phyloP scores from a whole-genome alignment of 2,113 vertebrate species.

The Pterocles gutturalis region DNA sequence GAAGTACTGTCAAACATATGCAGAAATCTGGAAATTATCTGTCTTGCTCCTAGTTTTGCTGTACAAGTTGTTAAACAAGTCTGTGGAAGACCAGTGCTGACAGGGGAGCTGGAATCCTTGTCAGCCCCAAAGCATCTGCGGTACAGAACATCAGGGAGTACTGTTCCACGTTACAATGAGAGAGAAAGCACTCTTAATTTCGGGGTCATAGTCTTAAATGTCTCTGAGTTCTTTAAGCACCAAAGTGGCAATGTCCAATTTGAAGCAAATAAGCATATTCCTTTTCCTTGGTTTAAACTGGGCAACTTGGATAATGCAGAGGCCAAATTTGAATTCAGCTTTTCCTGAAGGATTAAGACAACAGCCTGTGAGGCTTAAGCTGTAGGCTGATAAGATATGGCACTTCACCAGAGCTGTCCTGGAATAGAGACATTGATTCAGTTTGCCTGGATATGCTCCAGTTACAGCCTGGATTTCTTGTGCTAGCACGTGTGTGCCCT shows the following conservation, averaged over 20 bases:
- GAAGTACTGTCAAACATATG: background rate
- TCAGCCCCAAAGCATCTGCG: background rate
- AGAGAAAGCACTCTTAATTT: background rate
- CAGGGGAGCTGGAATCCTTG: background rate
- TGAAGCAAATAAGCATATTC: background rate
- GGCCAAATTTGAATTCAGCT: background rate
- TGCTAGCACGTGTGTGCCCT: background rate
- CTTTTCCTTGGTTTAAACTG: background rate
- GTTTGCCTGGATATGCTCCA: background rate
- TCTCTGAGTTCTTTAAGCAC: background rate
- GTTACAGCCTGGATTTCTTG: background rate
- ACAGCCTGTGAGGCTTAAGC: background rate
- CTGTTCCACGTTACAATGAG: background rate
- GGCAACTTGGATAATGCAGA: background rate
- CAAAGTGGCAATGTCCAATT: background rate
- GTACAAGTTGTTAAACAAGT: background rate
- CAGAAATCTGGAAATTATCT: background rate
- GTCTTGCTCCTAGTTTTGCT: background rate
- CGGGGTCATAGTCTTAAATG: accelerated
- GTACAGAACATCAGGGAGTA: background rate
- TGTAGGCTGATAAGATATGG: background rate
- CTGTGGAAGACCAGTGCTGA: background rate
- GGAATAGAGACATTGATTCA: background rate
- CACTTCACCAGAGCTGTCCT: background rate
- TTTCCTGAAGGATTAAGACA: background rate